phyloP scores from a whole-genome alignment of 2,888 invertebrate genomes.

The Melinaea menophilus region DNA sequence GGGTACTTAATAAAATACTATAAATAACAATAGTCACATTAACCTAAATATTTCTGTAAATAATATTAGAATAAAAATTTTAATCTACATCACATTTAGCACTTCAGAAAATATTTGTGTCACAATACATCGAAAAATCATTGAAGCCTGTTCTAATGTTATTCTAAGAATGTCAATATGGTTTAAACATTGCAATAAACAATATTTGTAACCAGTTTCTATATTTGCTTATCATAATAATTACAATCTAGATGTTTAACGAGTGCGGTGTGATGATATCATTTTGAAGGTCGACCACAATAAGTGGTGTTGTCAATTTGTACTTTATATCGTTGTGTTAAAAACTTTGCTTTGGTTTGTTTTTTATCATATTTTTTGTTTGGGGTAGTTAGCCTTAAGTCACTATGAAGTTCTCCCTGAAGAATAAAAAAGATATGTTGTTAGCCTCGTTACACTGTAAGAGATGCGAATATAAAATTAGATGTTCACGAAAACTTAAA shows the following conservation, averaged over 20 bases:
- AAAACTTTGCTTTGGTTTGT: neutral
- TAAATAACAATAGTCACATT: neutral
- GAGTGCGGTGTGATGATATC: constrained; percentile 32
- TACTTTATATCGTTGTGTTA: neutral
- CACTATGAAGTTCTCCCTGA: no score
- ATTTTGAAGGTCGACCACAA: constrained; percentile 42
- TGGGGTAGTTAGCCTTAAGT: no score
- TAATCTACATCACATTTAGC: no score
- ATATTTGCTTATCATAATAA: constrained; percentile 36
- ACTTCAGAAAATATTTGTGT: no score
- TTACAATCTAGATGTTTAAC: constrained; percentile 26
- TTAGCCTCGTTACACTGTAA: no score
- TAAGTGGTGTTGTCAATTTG: constrained; percentile 30
- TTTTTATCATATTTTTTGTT: neutral
- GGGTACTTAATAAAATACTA: constrained; percentile 6
- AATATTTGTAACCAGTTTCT: constrained; percentile 19
- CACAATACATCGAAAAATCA: neutral
- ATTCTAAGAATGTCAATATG: constrained; percentile 10
- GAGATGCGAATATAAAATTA: no score
- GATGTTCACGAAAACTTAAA: no score
- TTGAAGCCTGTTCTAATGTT: neutral
- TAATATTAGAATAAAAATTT: no score
- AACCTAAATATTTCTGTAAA: neutral
- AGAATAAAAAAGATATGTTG: no score
- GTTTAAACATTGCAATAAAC: constrained; percentile 8